Evolutionary conservation across 2,113 vertebrate species (phyloP), one percentile per base, ranked within the genome.

Genomic region (Heterocephalus glaber): DNA sequence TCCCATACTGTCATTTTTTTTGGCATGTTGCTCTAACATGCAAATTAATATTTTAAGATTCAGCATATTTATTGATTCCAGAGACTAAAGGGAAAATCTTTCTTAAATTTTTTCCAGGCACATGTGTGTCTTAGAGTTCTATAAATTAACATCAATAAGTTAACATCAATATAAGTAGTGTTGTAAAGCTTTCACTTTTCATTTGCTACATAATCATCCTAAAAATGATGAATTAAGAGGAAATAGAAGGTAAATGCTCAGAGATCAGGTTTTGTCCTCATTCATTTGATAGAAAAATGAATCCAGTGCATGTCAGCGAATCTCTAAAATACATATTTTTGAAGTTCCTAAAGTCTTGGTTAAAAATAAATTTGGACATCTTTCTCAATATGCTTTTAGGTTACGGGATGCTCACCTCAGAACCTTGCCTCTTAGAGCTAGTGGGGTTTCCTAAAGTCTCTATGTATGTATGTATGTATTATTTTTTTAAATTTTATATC

Each of bases 281-380:
- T 77, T 94, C 0, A 0, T 16, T 33, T 83, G 26, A 3, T 66
- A 94, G 76, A 80, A 74, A 89, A 93, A 86, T 52, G n/a, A 58
- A 81, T 63, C 44, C 70, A 8, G 30, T 49, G 19, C 89, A 35
- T 93, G 86, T 95, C 93, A 93, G 76, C 76, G 20, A 93, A 97
- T 60, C 49, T 95, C 63, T 7, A 3, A 94, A 95, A 83, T 16
- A 38, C 0, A 0, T 41, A 61, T 60, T 68, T 95, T 91, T 96
- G 80, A 96, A 92, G 82, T 87, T 88, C 72, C 72, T 92, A 26
- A 89, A 87, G 44, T 44, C 14, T 77, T 92, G 91, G 28, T 56
- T 6, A 52, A 87, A 96, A 94, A 95, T 96, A 76, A 94, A 92
- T 56, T 38, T n/a, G 41, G 70, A 28, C 65, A 96, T 52, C 47